Base-by-base conservation (phyloP, 2,888 invertebrate species). In the Chloroclystis v-ata region DNA sequence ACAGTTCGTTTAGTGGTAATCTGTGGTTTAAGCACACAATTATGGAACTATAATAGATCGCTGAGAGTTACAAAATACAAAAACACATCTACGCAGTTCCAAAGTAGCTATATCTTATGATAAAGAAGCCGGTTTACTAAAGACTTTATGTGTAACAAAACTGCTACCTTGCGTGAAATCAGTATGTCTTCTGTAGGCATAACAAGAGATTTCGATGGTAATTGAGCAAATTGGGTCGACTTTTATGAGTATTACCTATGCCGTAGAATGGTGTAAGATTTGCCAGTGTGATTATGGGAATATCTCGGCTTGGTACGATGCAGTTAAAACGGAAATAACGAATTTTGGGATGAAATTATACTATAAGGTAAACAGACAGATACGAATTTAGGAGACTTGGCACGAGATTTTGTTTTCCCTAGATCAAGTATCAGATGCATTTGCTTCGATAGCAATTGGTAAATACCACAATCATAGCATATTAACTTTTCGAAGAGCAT, bases 231-330 rank as follows among this genome's bases (percentile, higher is more conserved):
- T 47, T 37, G 40, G 47, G 46, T 43, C 44, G 37, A 42, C 39
- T 40, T 58, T 58, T 55, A 55, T 44, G 49, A 40, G 28, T 32
- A 45, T 43, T 40, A n/a, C n/a, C n/a, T n/a, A 43, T 43, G 35
- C 28, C 32, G 24, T 41, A 16, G 56, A 54, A 58, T 58, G 54
- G 56, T 51, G 54, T 48, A 58, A 58, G 56, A 58, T 58, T 54
- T 52, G 49, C 56, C 39, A 28, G 44, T 37, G 40, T 45, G 56
- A 55, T 56, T 58, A 52, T 32, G 44, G 50, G 10, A 48, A 53
- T 46, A 37, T 56, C 58, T 28, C 52, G n/a, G 26, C 9, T 20
- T 47, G 58, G 54, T 39, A 58, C 58, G 16, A 37, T 33, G 12
- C 44, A 44, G 50, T 38, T 47, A 42, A 40, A 37, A 24, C 5